Evolutionary conservation across 1,140 invertebrate genomes (phyloP), one percentile per base, ranked within the genome.

Genomic region (Apis mellifera): DNA sequence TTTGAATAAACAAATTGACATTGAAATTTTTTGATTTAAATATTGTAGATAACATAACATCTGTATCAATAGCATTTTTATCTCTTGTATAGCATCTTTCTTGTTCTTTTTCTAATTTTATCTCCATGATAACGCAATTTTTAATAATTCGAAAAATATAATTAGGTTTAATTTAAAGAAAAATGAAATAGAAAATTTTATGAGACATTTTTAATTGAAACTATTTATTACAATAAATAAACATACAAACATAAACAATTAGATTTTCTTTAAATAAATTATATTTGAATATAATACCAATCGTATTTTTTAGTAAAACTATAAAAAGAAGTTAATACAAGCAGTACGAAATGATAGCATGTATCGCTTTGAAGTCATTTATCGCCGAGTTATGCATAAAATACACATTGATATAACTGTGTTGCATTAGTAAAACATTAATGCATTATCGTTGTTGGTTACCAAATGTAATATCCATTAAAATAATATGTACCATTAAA

Each of bases 61-160:
- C 82, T 90, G 89, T 90, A 80, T 89, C 88, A 87, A 90, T 71
- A 90, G 26, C 9, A 64, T 72, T 65, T 77, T 87, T 89, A 88
- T 85, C 75, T 85, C 23, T 26, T 23, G 7, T 52, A 68, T 74
- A 79, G 48, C 52, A 15, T 76, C 55, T 72, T 65, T 76, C 77
- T 84, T 72, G 42, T n/a, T n/a, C n/a, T n/a, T n/a, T n/a, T n/a
- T n/a, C n/a, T 62, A 70, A 57, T 78, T 65, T 79, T 19, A 52
- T 86, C 78, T 17, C 12, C 9, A 11, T 19, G 26, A 68, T 50
- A 82, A 62, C 19, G 11, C 13, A 60, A 26, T 59, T 50, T 19
- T 59, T 9, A 13, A 42, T 50, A 65, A 73, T 21, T 55, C 12
- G 17, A 5, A 9, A 23, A 21, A 50, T 17, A 50, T 7, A 74